Percentiles rank a stretch among this genome's conserved stretches.
Conservation (phyloP, 2,113 vertebrate genomes). For the Psophia crepitans region DNA sequence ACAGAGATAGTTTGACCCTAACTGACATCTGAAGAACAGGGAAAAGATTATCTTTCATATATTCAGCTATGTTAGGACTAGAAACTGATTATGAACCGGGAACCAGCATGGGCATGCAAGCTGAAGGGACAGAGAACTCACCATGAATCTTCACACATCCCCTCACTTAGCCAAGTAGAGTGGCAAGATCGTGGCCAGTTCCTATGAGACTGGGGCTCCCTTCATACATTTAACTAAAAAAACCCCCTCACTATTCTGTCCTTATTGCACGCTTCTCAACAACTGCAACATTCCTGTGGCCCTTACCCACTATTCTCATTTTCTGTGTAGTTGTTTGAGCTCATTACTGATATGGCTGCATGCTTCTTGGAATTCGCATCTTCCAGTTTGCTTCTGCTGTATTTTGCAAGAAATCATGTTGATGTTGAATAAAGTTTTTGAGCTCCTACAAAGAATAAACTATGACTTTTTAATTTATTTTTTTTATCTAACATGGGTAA, state of each 20-base stretch:
- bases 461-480: too few relatives aligned
- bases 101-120: neutral
- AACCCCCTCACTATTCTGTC: neutral
- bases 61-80: neutral
- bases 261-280: neutral
- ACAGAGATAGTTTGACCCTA: neutral
- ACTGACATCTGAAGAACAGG: neutral
- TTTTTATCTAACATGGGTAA: neutral
- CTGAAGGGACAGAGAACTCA: neutral
- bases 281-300: neutral
- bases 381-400: neutral
- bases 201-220: neutral
- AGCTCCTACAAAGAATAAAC: neutral
- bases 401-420: neutral
- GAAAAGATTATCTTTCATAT: neutral
- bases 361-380: neutral
- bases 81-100: neutral
- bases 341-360: neutral
- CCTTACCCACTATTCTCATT: neutral
- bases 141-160: neutral
- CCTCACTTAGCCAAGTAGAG: neutral
- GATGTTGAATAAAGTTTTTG: neutral
- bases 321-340: neutral
- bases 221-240: neutral
- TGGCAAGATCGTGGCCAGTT: neutral